These are phyloP conservation scores for Sebastes steindachneri DNA, from an alignment of 2,797 vertebrate species.

Conservation along the genomic window DNA sequence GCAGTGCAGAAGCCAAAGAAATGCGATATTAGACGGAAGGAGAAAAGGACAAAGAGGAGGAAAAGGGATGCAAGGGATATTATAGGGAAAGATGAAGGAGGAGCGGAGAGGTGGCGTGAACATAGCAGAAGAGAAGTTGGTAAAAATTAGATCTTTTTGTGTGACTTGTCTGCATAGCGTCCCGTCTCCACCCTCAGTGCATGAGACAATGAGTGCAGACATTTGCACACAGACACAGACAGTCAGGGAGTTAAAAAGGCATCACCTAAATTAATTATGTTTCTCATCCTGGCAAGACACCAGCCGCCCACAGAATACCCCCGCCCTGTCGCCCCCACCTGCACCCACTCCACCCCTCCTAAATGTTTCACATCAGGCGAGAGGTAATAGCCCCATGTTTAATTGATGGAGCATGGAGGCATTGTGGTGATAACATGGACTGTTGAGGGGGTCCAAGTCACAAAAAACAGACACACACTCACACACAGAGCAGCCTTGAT, in stretches of 20 bases:
- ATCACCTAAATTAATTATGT: conserved; percentile 75
- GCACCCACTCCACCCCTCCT: conserved; percentile 44
- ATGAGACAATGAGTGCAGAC: conserved; percentile 61
- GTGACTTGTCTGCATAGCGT: conserved; percentile 17
- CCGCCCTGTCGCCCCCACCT: conserved; percentile 12
- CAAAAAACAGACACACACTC: conserved; percentile 12
- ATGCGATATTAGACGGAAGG: not conserved
- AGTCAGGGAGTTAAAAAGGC: conserved; percentile 59
- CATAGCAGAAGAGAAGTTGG: not conserved
- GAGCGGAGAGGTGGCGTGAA: not conserved
- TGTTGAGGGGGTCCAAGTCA: conserved; percentile 29
- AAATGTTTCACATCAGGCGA: conserved; percentile 68
- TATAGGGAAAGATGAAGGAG: not conserved
- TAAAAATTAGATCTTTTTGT: conserved; percentile 6
- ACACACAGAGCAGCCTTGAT: not conserved
- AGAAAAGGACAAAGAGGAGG: not conserved
- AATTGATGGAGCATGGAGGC: conserved; percentile 63
- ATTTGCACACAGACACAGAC: conserved; percentile 38
- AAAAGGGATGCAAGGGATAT: conserved; percentile 1
- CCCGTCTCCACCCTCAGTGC: conserved; percentile 3
- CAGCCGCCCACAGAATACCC: conserved; percentile 34
- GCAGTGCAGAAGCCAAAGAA: not conserved
- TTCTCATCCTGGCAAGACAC: conserved; percentile 67
- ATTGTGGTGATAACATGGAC: conserved; percentile 42
- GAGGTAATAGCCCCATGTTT: conserved; percentile 72